Evolutionary conservation across 2,113 vertebrate species (phyloP).

Genomic region (Labeo catla): DNA sequence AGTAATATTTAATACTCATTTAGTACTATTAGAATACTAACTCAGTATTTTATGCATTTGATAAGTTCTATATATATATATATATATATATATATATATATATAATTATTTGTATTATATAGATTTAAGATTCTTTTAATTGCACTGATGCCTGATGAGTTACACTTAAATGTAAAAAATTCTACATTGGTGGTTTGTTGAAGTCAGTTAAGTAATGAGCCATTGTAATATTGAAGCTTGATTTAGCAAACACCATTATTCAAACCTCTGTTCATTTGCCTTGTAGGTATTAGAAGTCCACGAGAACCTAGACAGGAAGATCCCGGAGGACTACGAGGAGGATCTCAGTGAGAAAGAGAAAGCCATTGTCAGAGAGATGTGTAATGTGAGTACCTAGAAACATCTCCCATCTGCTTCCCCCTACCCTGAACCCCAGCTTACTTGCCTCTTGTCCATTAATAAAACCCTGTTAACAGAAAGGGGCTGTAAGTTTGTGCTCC

Average conservation of each 20-base stretch:
- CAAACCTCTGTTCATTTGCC: not conserved
- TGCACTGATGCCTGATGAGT: too few relatives aligned
- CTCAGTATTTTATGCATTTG: too few relatives aligned
- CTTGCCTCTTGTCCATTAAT: not conserved
- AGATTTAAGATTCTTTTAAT: too few relatives aligned
- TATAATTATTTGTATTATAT: too few relatives aligned
- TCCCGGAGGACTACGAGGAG: conserved; percentile 87
- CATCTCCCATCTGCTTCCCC: not conserved
- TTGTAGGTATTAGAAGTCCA: conserved; percentile 90
- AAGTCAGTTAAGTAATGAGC: not conserved
- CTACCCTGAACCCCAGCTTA: not conserved
- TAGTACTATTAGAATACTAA: too few relatives aligned
- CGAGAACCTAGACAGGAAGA: conserved; percentile 88
- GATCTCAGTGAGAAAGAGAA: conserved; percentile 94
- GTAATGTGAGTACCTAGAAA: conserved; percentile 80
- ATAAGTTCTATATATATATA: too few relatives aligned
- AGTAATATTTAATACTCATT: too few relatives aligned
- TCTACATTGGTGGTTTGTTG: not conserved
- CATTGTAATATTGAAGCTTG: not conserved
- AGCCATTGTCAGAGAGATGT: conserved; percentile 94
- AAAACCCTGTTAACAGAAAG: conserved; percentile 21
- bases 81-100: too few relatives aligned
- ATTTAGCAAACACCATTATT: not conserved
- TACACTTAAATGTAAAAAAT: not conserved
- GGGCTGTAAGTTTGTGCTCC: conserved; percentile 25